Evolutionary conservation across 1,140 invertebrate genomes (phyloP).

Genomic region (Cyclargus thomasi): DNA sequence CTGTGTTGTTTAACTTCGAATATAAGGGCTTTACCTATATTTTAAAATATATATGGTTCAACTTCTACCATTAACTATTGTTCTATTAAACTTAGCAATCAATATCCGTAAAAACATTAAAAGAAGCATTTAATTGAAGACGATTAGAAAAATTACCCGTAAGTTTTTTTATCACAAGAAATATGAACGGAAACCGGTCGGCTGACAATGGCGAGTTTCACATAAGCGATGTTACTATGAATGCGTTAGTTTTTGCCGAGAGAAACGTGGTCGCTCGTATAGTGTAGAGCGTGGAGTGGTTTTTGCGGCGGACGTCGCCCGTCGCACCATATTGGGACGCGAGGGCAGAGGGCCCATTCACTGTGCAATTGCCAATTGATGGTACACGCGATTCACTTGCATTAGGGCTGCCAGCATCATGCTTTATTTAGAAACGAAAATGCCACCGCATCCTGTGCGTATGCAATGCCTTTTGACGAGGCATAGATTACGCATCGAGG

Average conservation of each 20-base stretch:
- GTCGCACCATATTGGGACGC: conserved; percentile 40
- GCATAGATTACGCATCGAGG: conserved; percentile 3
- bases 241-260: conserved; percentile 30
- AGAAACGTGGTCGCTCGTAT: conserved; percentile 24
- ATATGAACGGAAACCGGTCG: conserved; percentile 7
- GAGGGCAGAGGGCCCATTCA: conserved; percentile 50
- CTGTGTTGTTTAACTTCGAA: neutral
- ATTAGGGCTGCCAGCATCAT: conserved; percentile 33
- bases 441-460: too few relatives aligned
- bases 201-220: conserved; percentile 21
- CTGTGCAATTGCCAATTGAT: conserved; percentile 51
- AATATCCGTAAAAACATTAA: neutral
- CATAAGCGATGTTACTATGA: conserved; percentile 34
- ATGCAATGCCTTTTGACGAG: neutral
- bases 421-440: conserved; percentile 13
- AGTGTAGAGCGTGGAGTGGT: conserved; percentile 32
- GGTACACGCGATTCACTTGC: conserved; percentile 41
- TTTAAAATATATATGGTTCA: neutral
- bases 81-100: neutral
- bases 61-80: neutral
- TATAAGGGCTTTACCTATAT: neutral
- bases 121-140: conserved; percentile 2
- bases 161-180: conserved; percentile 8
- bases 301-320: conserved; percentile 37
- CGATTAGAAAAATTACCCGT: neutral